phyloP scores from a whole-genome alignment of 1,140 invertebrate species.

The Drosophila yakuba region DNA sequence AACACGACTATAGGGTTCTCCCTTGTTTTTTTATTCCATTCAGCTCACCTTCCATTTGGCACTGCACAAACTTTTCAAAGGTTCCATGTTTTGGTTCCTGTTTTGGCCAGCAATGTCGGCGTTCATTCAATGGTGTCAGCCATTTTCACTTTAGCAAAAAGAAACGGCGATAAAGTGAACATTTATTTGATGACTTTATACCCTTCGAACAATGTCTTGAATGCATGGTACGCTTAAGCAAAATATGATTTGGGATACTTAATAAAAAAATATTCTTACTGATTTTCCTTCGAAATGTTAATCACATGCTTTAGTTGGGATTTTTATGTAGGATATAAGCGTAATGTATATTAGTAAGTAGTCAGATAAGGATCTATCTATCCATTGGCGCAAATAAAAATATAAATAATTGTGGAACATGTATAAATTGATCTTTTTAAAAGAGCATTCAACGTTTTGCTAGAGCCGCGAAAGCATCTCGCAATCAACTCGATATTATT shows the following conservation, averaged over 20 bases:
- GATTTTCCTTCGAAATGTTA: no score
- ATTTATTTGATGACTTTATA: constrained; percentile 38
- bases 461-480: no score
- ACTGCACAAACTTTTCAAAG: constrained; percentile 59
- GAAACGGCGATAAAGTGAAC: not conserved
- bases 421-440: not conserved
- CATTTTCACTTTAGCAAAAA: constrained; percentile 47
- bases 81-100: constrained; percentile 23
- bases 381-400: no score
- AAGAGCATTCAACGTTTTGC: constrained; percentile 1
- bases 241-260: no score
- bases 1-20: no score
- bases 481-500: constrained; percentile 24
- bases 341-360: no score
- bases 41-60: constrained; percentile 56
- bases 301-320: no score
- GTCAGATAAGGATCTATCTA: no score
- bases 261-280: no score
- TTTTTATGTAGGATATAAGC: no score
- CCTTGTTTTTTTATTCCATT: constrained; percentile 68
- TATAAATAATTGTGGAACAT: no score
- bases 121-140: constrained; percentile 23
- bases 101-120: constrained; percentile 41
- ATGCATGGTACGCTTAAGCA: not conserved
- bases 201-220: constrained; percentile 6